Conservation (phyloP, 2,113 vertebrate species). For the Syngnathus scovelli region DNA sequence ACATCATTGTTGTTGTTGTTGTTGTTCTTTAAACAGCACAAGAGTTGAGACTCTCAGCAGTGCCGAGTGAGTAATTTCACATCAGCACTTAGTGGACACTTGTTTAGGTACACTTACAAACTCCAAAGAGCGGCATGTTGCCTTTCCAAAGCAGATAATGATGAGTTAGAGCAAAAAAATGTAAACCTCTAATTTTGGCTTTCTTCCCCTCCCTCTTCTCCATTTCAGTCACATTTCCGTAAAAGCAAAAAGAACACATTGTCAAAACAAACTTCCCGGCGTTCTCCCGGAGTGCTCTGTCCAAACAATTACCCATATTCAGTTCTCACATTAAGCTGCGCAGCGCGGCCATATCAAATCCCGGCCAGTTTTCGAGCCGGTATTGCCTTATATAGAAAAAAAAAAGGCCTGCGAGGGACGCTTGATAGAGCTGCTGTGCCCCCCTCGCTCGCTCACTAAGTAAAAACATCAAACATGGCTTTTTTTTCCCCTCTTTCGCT, state of each 20-base stretch:
- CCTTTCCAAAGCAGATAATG: not conserved
- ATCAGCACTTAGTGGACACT: not conserved
- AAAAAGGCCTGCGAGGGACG: slow-evolving; percentile 63
- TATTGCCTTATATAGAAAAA: slow-evolving; percentile 69
- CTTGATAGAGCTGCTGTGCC: slow-evolving; percentile 65
- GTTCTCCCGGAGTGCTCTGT: slow-evolving; percentile 44
- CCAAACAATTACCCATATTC: slow-evolving; percentile 61
- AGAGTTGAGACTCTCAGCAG: not conserved
- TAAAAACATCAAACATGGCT: slow-evolving; percentile 72
- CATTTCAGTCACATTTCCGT: not conserved
- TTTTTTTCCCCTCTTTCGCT: slow-evolving; percentile 36
- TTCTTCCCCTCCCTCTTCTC: not conserved
- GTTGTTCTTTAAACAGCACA: not conserved
- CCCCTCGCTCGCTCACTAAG: slow-evolving; percentile 63
- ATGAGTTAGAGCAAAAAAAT: not conserved
- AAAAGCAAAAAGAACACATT: slow-evolving; percentile 39
- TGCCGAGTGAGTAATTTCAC: not conserved
- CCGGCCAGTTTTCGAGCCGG: slow-evolving; percentile 57
- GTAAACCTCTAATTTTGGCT: not conserved
- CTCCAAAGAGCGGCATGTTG: not conserved
- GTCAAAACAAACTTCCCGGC: slow-evolving; percentile 19
- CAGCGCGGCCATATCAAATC: slow-evolving; percentile 62
- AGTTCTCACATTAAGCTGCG: slow-evolving; percentile 54
- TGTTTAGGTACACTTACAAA: not conserved
- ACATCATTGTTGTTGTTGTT: not conserved